Evolutionary conservation across 2,888 invertebrate genomes (phyloP).

Genomic region (Maniola hyperantus): DNA sequence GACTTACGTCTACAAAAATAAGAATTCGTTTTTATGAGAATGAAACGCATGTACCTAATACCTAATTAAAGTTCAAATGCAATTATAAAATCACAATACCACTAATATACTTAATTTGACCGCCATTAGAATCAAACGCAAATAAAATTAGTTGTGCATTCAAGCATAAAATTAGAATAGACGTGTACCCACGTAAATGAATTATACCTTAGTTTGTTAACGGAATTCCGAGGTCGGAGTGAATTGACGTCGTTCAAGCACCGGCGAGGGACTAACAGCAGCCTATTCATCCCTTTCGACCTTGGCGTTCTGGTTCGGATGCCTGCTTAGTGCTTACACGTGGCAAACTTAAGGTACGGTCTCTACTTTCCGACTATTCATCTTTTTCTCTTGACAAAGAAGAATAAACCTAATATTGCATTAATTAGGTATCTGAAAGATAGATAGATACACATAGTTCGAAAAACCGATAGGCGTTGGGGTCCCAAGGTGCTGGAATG

Average conservation of each 20-base stretch:
- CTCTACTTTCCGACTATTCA: conserved; percentile 6
- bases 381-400: neutral
- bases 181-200: conserved; percentile 30
- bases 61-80: neutral
- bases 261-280: conserved; percentile 43
- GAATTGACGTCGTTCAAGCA: conserved; percentile 47
- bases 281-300: conserved; percentile 52
- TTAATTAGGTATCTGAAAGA: too few species aligned
- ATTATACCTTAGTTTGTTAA: conserved; percentile 36
- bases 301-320: conserved; percentile 54
- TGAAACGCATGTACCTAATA: conserved; percentile 10
- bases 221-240: conserved; percentile 45
- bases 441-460: too few species aligned
- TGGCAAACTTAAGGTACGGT: conserved; percentile 50
- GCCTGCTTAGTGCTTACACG: conserved; percentile 50
- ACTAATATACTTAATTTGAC: conserved; percentile 18
- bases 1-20: too few species aligned
- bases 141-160: conserved; percentile 33
- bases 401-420: too few species aligned
- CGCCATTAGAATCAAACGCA: conserved; percentile 24
- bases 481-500: too few species aligned
- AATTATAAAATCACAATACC: conserved; percentile 11
- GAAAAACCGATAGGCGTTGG: too few species aligned
- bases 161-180: conserved; percentile 38
- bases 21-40: neutral